Conservation (phyloP, 2,797 vertebrate genomes). For the Acanthornis magna region DNA sequence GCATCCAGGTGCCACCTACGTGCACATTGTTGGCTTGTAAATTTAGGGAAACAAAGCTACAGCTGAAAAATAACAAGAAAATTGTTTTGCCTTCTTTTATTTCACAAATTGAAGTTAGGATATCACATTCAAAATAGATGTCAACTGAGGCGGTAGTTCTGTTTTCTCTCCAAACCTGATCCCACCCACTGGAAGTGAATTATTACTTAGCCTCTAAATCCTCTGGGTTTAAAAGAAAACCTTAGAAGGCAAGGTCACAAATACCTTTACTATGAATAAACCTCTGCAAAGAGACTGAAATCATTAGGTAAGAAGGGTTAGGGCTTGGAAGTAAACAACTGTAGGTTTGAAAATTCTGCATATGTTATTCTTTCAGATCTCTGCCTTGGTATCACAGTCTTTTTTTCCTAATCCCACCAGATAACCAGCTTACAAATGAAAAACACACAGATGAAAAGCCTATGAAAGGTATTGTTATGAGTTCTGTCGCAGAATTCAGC, state of each 20-base stretch:
- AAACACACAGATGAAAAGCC: slow-evolving; percentile 75
- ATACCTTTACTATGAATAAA: not conserved
- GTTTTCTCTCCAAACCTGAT: not conserved
- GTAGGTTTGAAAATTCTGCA: slow-evolving; percentile 13
- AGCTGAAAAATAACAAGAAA: not conserved
- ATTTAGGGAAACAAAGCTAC: not conserved
- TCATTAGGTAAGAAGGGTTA: not conserved
- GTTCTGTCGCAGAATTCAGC: slow-evolving; percentile 72
- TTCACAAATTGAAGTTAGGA: not conserved
- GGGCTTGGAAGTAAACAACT: slow-evolving; percentile 16
- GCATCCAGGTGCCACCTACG: not conserved
- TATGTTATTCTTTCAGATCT: slow-evolving; percentile 41
- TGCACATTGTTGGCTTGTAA: not conserved
- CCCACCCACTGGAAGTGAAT: not conserved
- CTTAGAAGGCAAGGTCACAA: not conserved
- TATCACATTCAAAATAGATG: not conserved
- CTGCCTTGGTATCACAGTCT: not conserved
- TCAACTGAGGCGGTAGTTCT: not conserved
- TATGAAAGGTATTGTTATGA: slow-evolving; percentile 74
- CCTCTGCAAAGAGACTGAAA: not conserved
- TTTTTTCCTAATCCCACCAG: slow-evolving; percentile 60
- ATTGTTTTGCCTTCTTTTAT: not conserved
- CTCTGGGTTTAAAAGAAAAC: not conserved
- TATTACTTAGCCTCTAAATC: not conserved
- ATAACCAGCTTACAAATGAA: slow-evolving; percentile 73